phyloP scores from a whole-genome alignment of 2,888 invertebrate species.

The Zaprionus bogoriensis region DNA sequence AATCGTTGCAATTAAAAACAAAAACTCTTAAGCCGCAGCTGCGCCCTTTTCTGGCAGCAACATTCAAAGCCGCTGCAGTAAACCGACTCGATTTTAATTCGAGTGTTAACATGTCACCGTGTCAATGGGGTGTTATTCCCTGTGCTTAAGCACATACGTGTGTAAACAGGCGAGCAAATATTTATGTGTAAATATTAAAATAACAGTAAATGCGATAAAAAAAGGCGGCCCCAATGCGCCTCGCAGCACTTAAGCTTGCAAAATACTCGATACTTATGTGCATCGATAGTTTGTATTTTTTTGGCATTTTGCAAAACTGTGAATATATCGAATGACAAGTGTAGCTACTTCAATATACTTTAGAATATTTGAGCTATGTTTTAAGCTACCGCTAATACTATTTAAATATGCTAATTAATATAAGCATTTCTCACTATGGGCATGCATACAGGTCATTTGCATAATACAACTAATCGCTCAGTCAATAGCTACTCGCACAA shows the following conservation, averaged over 20 bases:
- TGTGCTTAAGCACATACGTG: not conserved
- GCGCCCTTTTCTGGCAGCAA: constrained; percentile 27
- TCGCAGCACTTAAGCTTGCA: too few relatives aligned
- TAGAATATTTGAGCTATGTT: too few relatives aligned
- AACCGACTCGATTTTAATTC: constrained; percentile 30
- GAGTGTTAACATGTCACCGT: constrained; percentile 49
- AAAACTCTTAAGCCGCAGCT: constrained; percentile 15
- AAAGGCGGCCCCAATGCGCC: not conserved
- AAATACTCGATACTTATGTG: too few relatives aligned
- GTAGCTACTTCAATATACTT: too few relatives aligned
- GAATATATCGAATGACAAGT: too few relatives aligned
- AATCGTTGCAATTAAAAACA: not conserved
- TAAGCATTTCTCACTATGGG: too few relatives aligned
- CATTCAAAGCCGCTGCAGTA: constrained; percentile 43
- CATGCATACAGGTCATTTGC: too few relatives aligned
- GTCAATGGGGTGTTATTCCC: constrained; percentile 36
- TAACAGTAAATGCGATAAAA: constrained; percentile 23
- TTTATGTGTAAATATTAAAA: constrained; percentile 24
- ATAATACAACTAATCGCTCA: too few relatives aligned
- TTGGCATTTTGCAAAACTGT: too few relatives aligned
- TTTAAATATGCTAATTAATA: too few relatives aligned
- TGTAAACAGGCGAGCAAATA: constrained; percentile 2
- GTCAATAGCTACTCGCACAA: not conserved
- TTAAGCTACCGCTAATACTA: too few relatives aligned
- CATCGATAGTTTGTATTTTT: too few relatives aligned